phyloP scores from a whole-genome alignment of 2,113 vertebrate genomes.

The Corydoras sp. region DNA sequence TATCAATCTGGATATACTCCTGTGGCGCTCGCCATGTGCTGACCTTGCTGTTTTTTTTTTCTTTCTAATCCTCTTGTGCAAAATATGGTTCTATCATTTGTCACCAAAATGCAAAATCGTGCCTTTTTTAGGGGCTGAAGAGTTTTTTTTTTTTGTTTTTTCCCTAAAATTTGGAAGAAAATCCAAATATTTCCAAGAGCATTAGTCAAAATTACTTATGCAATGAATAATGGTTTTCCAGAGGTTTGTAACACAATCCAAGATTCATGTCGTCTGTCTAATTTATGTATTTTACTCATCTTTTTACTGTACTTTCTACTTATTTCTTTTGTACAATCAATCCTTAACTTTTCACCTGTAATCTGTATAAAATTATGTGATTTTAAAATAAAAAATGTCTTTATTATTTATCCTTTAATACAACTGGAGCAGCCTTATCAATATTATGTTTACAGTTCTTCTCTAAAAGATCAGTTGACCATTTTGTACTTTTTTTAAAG shows the following conservation, averaged over 20 bases:
- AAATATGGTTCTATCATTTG: background rate
- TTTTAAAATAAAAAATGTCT: constrained; percentile 52
- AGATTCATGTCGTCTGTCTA: constrained; percentile 33
- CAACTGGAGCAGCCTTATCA: too few species aligned
- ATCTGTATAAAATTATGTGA: constrained; percentile 43
- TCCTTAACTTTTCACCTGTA: constrained; percentile 10
- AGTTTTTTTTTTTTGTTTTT: background rate
- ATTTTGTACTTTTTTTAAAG: too few species aligned
- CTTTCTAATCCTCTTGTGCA: background rate
- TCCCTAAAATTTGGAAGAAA: too few species aligned
- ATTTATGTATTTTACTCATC: constrained; percentile 58
- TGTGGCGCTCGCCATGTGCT: constrained; percentile 20
- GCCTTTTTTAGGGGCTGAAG: background rate
- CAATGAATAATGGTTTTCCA: background rate
- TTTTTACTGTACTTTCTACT: constrained; percentile 37
- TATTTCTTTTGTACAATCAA: constrained; percentile 1
- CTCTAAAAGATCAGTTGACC: too few species aligned
- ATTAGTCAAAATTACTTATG: constrained; percentile 21
- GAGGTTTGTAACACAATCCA: too few species aligned
- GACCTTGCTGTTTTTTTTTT: constrained; percentile 24
- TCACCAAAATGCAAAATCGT: background rate
- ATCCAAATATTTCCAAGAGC: constrained; percentile 9
- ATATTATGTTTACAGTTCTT: too few species aligned
- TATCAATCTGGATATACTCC: constrained; percentile 39
- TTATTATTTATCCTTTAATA: constrained; percentile 27